Conservation (phyloP, 2,797 vertebrate genomes). For the Pseudomugil tenellus region DNA sequence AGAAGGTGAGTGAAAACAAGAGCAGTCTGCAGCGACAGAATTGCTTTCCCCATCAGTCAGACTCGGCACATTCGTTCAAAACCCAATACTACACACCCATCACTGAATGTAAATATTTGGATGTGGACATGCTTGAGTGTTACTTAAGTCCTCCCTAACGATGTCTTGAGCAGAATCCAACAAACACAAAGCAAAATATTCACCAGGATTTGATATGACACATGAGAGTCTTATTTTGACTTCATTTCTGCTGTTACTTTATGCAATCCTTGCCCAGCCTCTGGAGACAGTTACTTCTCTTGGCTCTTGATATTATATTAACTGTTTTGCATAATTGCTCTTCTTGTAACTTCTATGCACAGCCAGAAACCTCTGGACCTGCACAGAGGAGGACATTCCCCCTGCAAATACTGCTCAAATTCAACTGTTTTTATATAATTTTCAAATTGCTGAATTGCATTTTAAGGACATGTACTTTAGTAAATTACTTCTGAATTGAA, state of each 20-base stretch:
- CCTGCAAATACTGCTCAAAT: constrained; percentile 22
- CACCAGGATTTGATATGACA: constrained; percentile 60
- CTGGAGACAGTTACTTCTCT: constrained; percentile 30
- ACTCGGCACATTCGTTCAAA: constrained; percentile 44
- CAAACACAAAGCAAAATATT: constrained; percentile 58
- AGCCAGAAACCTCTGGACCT: constrained; percentile 43
- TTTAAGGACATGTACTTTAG: constrained; percentile 19
- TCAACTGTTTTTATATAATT: constrained; percentile 44
- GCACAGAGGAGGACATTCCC: constrained; percentile 13
- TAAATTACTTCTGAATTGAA: constrained; percentile 36
- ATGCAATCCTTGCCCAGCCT: constrained; percentile 29
- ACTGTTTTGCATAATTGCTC: constrained; percentile 51
- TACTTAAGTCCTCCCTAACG: constrained; percentile 70
- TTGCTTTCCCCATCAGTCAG: constrained; percentile 64
- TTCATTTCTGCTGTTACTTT: constrained; percentile 39
- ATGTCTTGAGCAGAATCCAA: constrained; percentile 60
- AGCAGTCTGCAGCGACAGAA: constrained; percentile 48
- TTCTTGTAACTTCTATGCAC: constrained; percentile 27
- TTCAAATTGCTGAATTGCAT: constrained; percentile 42
- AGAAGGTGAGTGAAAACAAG: constrained; percentile 48
- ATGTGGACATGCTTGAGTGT: constrained; percentile 59
- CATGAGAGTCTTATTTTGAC: constrained; percentile 61
- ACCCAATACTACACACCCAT: constrained; percentile 62
- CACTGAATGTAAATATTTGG: constrained; percentile 83
- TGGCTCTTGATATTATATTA: constrained; percentile 34